These are phyloP conservation scores for Nemurella pictetii DNA, from an alignment of 2,888 invertebrate genomes.

Conservation along the genomic window DNA sequence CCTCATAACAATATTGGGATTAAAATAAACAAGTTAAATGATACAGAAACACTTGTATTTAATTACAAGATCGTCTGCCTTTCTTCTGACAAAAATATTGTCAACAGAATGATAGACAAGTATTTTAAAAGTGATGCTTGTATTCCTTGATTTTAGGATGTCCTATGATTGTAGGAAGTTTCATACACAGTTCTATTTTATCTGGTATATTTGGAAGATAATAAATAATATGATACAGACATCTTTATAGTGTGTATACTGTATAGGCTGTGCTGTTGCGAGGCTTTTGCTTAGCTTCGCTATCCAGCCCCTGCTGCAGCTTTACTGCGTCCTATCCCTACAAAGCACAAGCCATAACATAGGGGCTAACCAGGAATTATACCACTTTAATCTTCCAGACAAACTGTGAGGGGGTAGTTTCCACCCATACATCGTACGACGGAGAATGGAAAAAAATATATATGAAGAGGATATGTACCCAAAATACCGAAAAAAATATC, in stretches of 20 bases:
- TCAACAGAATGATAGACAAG: no score
- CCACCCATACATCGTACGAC: background rate
- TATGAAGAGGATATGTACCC: background rate
- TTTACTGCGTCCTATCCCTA: background rate
- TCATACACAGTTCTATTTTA: no score
- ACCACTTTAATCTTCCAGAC: slow-evolving; percentile 12
- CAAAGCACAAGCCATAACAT: background rate
- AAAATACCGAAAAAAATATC: slow-evolving; percentile 10
- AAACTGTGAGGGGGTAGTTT: slow-evolving; percentile 4
- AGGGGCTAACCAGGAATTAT: slow-evolving; percentile 27
- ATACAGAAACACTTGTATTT: no score
- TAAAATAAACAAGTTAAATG: no score
- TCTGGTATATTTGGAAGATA: background rate
- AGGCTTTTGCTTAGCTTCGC: no score
- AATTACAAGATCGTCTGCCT: no score
- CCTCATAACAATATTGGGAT: no score
- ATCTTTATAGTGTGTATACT: no score
- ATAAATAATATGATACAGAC: slow-evolving; percentile 14
- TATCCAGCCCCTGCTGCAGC: background rate
- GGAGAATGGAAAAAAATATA: background rate
- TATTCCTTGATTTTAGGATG: no score
- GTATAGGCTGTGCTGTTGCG: no score
- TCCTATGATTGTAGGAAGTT: background rate
- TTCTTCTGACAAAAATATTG: no score
- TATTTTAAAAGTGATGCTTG: no score